Base-by-base conservation (phyloP, 92 coral and sea anemone species). In the Palythoa grandiflora region DNA sequence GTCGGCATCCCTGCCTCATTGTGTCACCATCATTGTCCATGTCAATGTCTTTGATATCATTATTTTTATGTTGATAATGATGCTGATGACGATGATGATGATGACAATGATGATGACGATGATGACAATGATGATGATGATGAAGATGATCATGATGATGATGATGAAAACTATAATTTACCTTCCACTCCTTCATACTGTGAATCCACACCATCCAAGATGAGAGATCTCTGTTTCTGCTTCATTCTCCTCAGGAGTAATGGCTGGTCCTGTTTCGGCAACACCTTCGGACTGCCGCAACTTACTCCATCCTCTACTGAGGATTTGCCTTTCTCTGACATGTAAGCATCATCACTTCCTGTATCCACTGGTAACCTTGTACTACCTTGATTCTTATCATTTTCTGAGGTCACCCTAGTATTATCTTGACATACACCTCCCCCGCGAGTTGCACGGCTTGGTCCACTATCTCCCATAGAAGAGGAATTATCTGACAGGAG, bases 121-220 rank as follows among this genome's bases (percentile, higher is more conserved):
- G n/a, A 3, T 7, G 12, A 52, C 1, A 1, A 51, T 51, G 11
- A 51, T 51, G 55, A 11, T 0, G 28, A 51, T 51, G 8, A 28
- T 20, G 3, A n/a, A n/a, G n/a, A 72, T 15, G 8, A 19, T 68
- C 10, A 10, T 9, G 48, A n/a, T 44, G 17, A 55, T 1, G 16
- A 11, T 11, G 12, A 11, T 11, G 14, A 11, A 0, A 15, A 55
- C 17, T 11, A 11, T 63, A 63, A 3, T 7, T 51, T 52, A 92
- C 98, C 98, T 88, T 84, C 92, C 28, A 83, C 80, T 28, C 90
- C 95, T 40, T 93, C 95, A 15, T 89, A 92, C 65, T 85, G 90
- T 88, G 92, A 90, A 38, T 94, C 98, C 94, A 94, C 91, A 60
- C 92, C 96, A 50, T 94, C 98, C 52, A 88, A 63, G 21, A 93